These are phyloP conservation scores for Rynchops niger DNA, from an alignment of 2,113 vertebrate species.

Conservation along the genomic window DNA sequence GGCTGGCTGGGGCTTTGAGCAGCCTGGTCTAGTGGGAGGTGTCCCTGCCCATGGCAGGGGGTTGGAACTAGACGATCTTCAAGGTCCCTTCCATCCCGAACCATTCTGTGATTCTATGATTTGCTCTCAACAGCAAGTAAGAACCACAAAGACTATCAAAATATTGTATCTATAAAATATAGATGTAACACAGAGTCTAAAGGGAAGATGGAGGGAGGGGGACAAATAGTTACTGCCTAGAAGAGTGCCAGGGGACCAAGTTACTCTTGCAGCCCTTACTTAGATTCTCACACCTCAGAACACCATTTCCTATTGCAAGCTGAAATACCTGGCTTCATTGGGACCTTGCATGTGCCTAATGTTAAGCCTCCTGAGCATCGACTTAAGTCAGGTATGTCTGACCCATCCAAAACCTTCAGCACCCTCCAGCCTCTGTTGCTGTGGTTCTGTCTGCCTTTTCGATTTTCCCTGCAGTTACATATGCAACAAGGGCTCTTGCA, in stretches of 20 bases:
- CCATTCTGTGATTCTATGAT: no score
- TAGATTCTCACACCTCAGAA: neutral
- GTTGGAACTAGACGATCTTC: no score
- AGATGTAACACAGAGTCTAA: neutral
- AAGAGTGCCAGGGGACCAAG: neutral
- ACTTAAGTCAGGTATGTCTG: neutral
- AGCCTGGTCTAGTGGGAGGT: no score
- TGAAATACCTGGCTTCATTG: neutral
- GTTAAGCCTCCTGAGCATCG: rapidly evolving
- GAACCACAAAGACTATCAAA: neutral
- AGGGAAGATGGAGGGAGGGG: neutral
- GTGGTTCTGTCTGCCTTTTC: neutral
- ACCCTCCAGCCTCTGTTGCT: neutral
- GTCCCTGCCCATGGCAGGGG: no score
- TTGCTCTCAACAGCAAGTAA: neutral
- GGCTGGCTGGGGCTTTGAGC: no score
- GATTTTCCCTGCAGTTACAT: neutral
- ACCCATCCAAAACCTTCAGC: neutral
- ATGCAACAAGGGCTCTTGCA: neutral
- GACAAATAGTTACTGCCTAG: neutral
- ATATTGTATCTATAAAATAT: neutral
- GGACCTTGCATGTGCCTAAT: neutral
- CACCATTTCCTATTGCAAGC: neutral
- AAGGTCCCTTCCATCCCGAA: no score
- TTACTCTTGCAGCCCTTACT: neutral